Evolutionary conservation across 37 sponge, comb jelly and placozoan species (phyloP).

Genomic region (Ephydatia muelleri): DNA sequence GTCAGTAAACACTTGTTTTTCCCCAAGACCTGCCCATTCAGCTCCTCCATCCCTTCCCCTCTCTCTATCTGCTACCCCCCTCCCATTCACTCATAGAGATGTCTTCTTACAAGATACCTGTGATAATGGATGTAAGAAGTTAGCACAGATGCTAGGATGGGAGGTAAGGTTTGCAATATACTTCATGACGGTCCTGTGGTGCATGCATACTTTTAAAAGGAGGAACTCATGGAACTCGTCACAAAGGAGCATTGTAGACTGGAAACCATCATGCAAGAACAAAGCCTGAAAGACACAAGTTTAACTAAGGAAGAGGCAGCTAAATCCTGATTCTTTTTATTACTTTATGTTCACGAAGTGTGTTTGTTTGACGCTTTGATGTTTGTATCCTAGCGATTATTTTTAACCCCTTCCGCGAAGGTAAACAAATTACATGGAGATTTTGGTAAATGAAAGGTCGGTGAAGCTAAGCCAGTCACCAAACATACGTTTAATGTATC

Average conservation of each 20-base stretch:
- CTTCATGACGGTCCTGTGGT: neutral
- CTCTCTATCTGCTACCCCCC: neutral
- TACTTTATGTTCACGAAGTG: neutral
- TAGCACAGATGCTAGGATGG: constrained; percentile 85
- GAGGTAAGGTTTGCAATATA: too few relatives aligned
- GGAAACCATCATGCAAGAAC: neutral
- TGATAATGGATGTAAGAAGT: constrained; percentile 77
- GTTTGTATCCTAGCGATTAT: too few relatives aligned
- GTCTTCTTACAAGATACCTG: constrained; percentile 79
- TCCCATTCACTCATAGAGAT: constrained; percentile 45
- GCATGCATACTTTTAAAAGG: constrained; percentile 2
- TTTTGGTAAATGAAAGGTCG: neutral
- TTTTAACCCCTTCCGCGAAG: neutral
- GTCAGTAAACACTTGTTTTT: neutral
- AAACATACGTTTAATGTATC: neutral
- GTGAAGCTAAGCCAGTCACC: neutral
- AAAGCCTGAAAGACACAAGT: neutral
- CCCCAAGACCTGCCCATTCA: too few relatives aligned
- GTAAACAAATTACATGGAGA: neutral
- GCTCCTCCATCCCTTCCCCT: neutral
- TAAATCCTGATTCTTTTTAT: neutral
- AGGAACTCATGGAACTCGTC: constrained; percentile 20
- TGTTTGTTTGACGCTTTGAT: neutral
- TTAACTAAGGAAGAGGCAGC: neutral
- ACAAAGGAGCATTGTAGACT: constrained; percentile 14